Percentiles rank a stretch among this genome's conserved stretches.
Evolutionary conservation across 2,113 vertebrate species (phyloP).

Genomic region (Thalassarche chlororhynchos): DNA sequence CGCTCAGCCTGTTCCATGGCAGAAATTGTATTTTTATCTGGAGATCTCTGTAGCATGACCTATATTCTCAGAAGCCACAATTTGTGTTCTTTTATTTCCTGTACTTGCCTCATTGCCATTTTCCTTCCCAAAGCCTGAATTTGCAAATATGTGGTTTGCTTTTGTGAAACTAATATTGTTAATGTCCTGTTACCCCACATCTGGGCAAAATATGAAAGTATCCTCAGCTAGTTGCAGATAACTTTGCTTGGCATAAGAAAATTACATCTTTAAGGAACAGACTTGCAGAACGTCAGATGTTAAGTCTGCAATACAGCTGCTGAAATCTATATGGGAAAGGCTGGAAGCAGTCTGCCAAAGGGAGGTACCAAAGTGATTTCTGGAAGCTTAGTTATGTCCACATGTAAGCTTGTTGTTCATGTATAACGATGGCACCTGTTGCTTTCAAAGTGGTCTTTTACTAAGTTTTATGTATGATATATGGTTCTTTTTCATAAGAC

Average conservation of each 20-base stretch:
- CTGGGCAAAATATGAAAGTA: neutral
- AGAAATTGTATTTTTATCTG: neutral
- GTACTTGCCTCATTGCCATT: neutral
- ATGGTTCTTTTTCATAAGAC: neutral
- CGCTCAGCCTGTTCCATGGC: neutral
- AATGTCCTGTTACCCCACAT: neutral
- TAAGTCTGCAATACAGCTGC: neutral
- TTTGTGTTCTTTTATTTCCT: neutral
- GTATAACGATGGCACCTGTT: neutral
- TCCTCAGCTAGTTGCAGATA: neutral
- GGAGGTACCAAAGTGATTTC: neutral
- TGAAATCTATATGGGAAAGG: neutral
- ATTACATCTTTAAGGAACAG: neutral
- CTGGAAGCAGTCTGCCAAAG: neutral
- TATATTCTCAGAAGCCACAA: neutral
- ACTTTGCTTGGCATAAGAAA: neutral
- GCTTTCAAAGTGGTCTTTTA: neutral
- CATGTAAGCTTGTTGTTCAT: neutral
- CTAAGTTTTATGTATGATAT: neutral
- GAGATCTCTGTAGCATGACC: neutral
- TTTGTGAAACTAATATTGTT: neutral
- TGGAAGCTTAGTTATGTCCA: neutral
- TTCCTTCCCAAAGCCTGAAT: neutral
- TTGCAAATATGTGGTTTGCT: neutral
- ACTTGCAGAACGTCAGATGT: neutral